Percentiles rank a stretch among this genome's conserved stretches.
Evolutionary conservation across 2,797 vertebrate species (phyloP).

Genomic region (Sebastolobus altivelis): DNA sequence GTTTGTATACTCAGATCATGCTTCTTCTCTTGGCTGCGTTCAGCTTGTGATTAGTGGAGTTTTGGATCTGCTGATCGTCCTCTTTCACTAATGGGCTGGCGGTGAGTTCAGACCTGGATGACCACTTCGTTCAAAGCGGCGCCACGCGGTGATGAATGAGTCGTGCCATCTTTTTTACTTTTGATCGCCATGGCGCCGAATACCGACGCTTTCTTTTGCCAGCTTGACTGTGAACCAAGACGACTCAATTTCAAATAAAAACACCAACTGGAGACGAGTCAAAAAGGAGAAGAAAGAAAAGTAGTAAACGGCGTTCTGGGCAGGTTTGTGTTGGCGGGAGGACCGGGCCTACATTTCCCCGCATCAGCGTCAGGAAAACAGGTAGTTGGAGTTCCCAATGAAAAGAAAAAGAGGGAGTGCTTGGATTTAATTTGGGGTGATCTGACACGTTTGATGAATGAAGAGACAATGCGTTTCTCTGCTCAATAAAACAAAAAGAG

Average conservation of each 20-base stretch:
- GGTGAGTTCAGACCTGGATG: constrained; percentile 10
- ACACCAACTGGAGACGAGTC: constrained; percentile 32
- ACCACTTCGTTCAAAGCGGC: constrained; percentile 22
- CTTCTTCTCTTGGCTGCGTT: constrained; percentile 23
- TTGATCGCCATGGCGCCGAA: constrained; percentile 17
- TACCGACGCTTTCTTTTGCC: constrained; percentile 27
- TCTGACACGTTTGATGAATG: constrained; percentile 59
- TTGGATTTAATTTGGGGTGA: constrained; percentile 34
- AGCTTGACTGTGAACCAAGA: constrained; percentile 53
- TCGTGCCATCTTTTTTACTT: constrained; percentile 42
- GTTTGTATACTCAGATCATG: constrained; percentile 19
- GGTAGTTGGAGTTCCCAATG: constrained; percentile 19
- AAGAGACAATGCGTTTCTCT: constrained; percentile 37
- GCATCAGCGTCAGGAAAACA: constrained; percentile 34
- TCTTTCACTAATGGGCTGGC: constrained; percentile 45
- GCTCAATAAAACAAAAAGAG: constrained; percentile 40
- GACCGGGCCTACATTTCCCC: constrained; percentile 23
- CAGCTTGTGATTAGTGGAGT: constrained; percentile 23
- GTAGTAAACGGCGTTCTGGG: constrained; percentile 17
- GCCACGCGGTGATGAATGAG: background rate
- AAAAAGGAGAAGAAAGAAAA: constrained; percentile 9
- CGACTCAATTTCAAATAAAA: constrained; percentile 37
- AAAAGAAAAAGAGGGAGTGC: constrained; percentile 2
- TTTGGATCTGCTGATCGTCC: constrained; percentile 30
- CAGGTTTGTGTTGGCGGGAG: constrained; percentile 26